Percentiles rank a stretch among this genome's conserved stretches.
phyloP scores from a whole-genome alignment of 2,888 invertebrate genomes.

The Mesoligia furuncula region DNA sequence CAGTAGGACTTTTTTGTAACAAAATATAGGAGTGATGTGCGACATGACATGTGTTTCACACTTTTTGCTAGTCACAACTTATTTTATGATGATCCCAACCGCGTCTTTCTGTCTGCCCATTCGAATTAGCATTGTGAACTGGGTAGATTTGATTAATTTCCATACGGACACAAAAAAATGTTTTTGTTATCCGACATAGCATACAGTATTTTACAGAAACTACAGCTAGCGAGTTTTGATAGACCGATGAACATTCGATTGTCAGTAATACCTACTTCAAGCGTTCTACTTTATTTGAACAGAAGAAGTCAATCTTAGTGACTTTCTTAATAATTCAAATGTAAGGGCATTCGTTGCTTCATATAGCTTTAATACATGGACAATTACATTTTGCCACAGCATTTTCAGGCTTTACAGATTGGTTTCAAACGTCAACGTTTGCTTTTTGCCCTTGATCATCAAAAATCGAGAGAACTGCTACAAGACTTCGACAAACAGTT shows the following conservation, averaged over 20 bases:
- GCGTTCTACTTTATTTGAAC: neutral
- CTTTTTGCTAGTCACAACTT: neutral
- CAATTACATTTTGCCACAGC: neutral
- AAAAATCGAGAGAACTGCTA: neutral
- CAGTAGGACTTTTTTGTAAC: slow-evolving; percentile 35
- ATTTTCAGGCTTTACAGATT: neutral
- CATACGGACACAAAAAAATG: neutral
- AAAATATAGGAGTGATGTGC: slow-evolving; percentile 16
- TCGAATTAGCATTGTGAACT: neutral
- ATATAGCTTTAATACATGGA: neutral
- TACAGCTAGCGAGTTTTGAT: neutral
- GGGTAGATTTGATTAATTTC: neutral
- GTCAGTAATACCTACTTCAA: neutral
- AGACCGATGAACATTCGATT: neutral
- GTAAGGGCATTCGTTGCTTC: neutral
- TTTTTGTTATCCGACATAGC: neutral
- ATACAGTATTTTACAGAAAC: neutral
- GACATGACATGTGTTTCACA: slow-evolving; percentile 23
- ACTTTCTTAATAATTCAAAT: neutral
- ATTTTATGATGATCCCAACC: neutral
- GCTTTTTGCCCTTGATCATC: neutral
- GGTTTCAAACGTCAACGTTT: neutral
- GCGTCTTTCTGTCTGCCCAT: neutral
- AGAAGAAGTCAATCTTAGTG: neutral
- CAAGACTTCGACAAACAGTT: neutral